Conservation (phyloP, 1,140 invertebrate species). For the Anoplophora glabripennis region DNA sequence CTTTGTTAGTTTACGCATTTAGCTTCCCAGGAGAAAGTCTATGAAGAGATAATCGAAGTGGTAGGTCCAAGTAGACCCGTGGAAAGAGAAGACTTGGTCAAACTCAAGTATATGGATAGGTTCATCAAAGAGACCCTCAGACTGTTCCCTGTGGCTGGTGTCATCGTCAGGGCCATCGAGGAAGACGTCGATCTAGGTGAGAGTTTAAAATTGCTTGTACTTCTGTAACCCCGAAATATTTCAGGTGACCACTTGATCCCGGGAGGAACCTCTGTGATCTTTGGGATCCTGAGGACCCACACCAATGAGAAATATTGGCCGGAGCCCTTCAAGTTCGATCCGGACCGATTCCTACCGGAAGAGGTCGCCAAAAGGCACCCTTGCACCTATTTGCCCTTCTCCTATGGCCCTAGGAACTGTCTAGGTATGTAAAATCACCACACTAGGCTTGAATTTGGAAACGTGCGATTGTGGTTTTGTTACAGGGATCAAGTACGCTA, state of each 20-base stretch:
- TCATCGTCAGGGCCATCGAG: conserved; percentile 51
- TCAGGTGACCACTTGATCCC: conserved; percentile 28
- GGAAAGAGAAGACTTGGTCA: conserved; percentile 55
- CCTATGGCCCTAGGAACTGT: conserved; percentile 66
- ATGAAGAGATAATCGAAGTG: conserved; percentile 57
- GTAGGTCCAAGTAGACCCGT: conserved; percentile 46
- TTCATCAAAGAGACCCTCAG: conserved; percentile 64
- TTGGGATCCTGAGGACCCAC: conserved; percentile 45
- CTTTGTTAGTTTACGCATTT: not conserved
- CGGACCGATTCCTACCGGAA: conserved; percentile 63
- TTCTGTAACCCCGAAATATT: not conserved
- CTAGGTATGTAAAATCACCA: conserved; percentile 52
- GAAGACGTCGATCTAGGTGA: conserved; percentile 44
- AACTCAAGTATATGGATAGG: conserved; percentile 62
- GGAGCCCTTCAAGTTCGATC: conserved; percentile 65
- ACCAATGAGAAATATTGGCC: conserved; percentile 54
- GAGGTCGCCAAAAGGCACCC: conserved; percentile 50
- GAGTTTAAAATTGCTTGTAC: not conserved
- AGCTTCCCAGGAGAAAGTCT: conserved; percentile 54
- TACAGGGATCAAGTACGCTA: conserved; percentile 50
- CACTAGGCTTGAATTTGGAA: not conserved
- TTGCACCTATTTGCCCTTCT: conserved; percentile 62
- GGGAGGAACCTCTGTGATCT: conserved; percentile 10
- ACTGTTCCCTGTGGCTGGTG: conserved; percentile 60
- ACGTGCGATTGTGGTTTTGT: not conserved